Evolutionary conservation across 2,113 vertebrate genomes (phyloP).

Genomic region (Callaeas wilsoni): DNA sequence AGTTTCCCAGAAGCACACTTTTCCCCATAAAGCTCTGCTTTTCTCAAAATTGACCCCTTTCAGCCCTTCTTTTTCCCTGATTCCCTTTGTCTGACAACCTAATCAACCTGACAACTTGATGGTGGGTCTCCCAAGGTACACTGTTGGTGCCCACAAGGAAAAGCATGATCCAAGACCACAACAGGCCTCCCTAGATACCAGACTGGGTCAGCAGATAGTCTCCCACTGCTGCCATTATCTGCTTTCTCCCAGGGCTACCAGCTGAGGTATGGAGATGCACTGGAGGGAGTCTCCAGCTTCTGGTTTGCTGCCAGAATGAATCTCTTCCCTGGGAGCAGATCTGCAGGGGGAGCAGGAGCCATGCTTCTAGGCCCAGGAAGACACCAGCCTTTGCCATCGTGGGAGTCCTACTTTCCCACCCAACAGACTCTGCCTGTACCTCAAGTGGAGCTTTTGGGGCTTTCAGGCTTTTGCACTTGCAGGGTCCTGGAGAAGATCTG

Average conservation of each 20-base stretch:
- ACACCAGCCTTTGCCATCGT: neutral
- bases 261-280: neutral
- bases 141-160: neutral
- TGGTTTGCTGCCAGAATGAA: neutral
- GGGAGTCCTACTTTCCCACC: neutral
- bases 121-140: neutral
- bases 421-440: neutral
- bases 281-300: neutral
- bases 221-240: neutral
- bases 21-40: neutral
- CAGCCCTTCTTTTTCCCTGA: neutral
- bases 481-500: neutral
- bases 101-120: neutral
- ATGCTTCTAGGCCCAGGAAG: neutral
- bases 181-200: neutral
- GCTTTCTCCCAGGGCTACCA: neutral
- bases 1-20: neutral
- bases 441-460: neutral
- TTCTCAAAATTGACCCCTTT: neutral
- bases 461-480: neutral
- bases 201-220: neutral
- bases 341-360: neutral
- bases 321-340: neutral
- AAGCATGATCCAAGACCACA: neutral
- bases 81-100: neutral